A percentile compares a stretch with the other conserved stretches of the same genome.
phyloP scores from a whole-genome alignment of 2,113 vertebrate genomes.

The Lagopus leucura region DNA sequence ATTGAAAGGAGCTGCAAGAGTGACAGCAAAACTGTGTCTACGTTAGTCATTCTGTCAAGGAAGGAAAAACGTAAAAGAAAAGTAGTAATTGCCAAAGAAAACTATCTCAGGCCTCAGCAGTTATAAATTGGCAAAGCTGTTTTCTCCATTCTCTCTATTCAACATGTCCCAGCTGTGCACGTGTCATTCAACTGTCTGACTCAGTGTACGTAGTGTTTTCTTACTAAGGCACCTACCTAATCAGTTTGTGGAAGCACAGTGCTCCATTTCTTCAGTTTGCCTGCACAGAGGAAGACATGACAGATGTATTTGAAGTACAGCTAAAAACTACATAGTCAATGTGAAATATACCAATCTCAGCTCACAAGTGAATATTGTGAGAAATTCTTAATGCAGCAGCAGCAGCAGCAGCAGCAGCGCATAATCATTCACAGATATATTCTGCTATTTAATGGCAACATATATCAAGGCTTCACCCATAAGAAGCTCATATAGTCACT shows the following conservation, averaged over 20 bases:
- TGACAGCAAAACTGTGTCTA: slow-evolving; percentile 33
- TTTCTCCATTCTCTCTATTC: background rate
- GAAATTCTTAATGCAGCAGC: background rate
- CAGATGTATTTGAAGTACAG: background rate
- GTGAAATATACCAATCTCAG: background rate
- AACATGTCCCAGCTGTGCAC: background rate
- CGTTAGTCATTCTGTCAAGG: slow-evolving; percentile 38
- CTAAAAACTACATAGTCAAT: background rate
- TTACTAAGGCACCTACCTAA: background rate
- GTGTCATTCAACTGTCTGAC: background rate
- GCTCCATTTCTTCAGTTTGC: background rate
- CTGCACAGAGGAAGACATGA: background rate
- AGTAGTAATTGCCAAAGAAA: slow-evolving; percentile 15
- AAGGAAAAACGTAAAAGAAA: slow-evolving; percentile 31
- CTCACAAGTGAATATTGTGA: background rate
- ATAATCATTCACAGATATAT: background rate
- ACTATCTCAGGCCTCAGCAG: background rate
- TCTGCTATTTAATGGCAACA: background rate
- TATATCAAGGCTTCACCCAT: background rate
- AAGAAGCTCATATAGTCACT: background rate
- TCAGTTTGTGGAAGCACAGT: background rate
- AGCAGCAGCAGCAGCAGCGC: background rate
- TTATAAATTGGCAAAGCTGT: background rate
- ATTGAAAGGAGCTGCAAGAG: slow-evolving; percentile 2
- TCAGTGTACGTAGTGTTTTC: background rate